Conservation (phyloP, 92 coral and sea anemone genomes). For the Chrysogorgia sp. region DNA sequence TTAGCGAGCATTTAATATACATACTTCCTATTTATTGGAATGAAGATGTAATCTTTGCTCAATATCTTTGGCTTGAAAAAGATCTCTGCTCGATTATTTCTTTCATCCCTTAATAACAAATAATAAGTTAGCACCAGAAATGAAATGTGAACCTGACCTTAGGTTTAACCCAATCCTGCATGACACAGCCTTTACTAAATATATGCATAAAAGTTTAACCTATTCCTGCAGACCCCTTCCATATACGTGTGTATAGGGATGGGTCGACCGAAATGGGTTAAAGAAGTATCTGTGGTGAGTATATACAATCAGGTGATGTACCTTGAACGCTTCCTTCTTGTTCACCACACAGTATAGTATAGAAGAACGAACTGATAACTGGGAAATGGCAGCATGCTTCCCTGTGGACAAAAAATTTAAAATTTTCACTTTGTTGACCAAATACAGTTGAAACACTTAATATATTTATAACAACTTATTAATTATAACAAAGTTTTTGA, state of each 20-base stretch:
- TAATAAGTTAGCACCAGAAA: not conserved
- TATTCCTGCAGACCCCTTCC: too few relatives aligned
- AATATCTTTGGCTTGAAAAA: slow-evolving; percentile 1
- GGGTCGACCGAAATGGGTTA: not conserved
- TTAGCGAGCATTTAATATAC: not conserved
- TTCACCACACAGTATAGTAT: slow-evolving; percentile 4
- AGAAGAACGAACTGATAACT: not conserved
- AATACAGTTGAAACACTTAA: too few relatives aligned
- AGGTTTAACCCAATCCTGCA: too few relatives aligned
- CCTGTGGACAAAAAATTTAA: not conserved
- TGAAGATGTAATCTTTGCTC: too few relatives aligned
- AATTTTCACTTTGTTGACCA: not conserved
- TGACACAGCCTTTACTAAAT: too few relatives aligned
- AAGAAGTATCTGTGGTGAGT: not conserved
- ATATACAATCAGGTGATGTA: not conserved
- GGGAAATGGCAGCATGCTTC: not conserved
- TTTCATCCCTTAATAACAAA: not conserved
- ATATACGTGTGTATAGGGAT: too few relatives aligned
- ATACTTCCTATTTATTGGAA: too few relatives aligned
- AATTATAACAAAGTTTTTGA: not conserved
- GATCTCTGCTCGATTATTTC: not conserved
- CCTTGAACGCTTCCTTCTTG: not conserved
- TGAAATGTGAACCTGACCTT: too few relatives aligned
- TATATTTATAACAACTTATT: not conserved
- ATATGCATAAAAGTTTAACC: too few relatives aligned